Evolutionary conservation across 2,113 vertebrate species (phyloP).

Genomic region (Microcebus lehilahytsara): DNA sequence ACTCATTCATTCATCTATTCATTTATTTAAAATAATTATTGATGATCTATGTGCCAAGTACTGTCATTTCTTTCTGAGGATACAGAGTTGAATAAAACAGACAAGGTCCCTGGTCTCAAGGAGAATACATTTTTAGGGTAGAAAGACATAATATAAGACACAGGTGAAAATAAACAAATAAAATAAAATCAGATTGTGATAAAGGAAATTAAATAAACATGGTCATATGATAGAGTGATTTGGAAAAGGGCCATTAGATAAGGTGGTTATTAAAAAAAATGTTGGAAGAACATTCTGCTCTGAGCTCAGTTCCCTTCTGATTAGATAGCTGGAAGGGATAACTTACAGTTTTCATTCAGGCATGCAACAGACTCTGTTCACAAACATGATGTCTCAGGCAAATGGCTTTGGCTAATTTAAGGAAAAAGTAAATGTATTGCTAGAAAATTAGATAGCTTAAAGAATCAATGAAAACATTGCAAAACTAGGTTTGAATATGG

Average conservation of each 20-base stretch:
- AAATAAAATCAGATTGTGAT: neutral
- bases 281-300: neutral
- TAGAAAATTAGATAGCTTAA: neutral
- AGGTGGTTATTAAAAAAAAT: neutral
- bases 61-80: neutral
- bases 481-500: neutral
- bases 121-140: neutral
- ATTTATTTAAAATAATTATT: neutral
- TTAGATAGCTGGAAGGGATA: neutral
- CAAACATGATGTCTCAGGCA: neutral
- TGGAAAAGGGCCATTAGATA: neutral
- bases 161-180: neutral
- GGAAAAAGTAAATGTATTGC: neutral
- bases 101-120: neutral
- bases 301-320: neutral
- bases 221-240: neutral
- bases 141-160: neutral
- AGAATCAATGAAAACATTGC: neutral
- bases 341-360: neutral
- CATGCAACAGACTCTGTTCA: neutral
- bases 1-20: neutral
- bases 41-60: neutral
- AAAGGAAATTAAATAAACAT: conserved; percentile 22
- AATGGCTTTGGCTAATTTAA: neutral
- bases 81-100: neutral